Percentiles rank a stretch among this genome's conserved stretches.
Evolutionary conservation across 2,797 vertebrate species (phyloP).

Genomic region (Malacoctenus gilli): DNA sequence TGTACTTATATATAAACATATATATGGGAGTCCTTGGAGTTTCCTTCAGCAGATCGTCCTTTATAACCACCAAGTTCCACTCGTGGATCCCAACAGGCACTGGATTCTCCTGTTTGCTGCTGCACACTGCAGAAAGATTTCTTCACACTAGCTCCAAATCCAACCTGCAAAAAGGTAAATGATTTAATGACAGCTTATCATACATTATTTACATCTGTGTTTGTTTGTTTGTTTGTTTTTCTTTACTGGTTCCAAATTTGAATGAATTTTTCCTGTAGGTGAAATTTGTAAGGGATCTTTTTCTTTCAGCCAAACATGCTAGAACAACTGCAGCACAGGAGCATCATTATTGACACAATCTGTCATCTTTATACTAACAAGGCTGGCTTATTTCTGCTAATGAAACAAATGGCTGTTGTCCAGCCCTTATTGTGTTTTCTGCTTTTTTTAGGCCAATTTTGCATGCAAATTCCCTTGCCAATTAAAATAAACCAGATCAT

Average conservation of each 20-base stretch:
- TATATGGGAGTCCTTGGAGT: constrained; percentile 55
- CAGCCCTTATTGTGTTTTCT: background rate
- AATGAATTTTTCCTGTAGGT: background rate
- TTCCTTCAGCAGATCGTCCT: constrained; percentile 53
- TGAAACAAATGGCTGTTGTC: background rate
- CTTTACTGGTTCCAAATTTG: background rate
- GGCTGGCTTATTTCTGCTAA: too few relatives aligned
- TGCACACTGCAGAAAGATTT: constrained; percentile 24
- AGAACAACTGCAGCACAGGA: too few relatives aligned
- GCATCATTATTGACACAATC: too few relatives aligned
- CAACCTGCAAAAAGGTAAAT: constrained; percentile 33
- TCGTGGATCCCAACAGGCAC: constrained; percentile 21
- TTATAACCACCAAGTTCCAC: constrained; percentile 29
- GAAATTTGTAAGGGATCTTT: too few relatives aligned
- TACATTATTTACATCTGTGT: constrained; percentile 4
- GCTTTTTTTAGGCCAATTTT: background rate
- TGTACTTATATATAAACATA: constrained; percentile 62
- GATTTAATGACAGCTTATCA: too few relatives aligned
- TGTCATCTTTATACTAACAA: too few relatives aligned
- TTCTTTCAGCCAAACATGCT: too few relatives aligned
- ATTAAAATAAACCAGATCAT: constrained; percentile 1
- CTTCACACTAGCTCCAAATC: constrained; percentile 20
- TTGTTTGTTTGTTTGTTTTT: background rate
- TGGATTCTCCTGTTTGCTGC: constrained; percentile 29
- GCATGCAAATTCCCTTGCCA: too few relatives aligned